A percentile compares a stretch with the other conserved stretches of the same genome.
Conservation (phyloP, 2,888 invertebrate genomes). For the Agrochola litura region DNA sequence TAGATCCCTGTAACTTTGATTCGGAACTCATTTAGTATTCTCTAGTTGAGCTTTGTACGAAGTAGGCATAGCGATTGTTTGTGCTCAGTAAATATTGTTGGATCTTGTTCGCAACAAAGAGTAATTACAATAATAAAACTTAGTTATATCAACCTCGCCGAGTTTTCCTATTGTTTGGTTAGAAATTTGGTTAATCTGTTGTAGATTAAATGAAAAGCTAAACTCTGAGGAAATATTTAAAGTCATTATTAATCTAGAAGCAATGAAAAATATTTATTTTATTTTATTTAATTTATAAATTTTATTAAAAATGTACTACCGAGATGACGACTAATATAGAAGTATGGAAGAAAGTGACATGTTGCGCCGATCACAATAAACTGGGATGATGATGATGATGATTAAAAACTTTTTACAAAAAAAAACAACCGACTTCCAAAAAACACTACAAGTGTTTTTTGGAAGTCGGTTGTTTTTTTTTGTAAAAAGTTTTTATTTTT, state of each 20-base stretch:
- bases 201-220: conserved; percentile 35
- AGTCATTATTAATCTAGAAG: neutral
- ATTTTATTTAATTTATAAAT: neutral
- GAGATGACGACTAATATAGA: no score
- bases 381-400: no score
- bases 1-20: conserved; percentile 49
- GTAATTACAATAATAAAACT: conserved; percentile 59
- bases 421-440: no score
- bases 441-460: no score
- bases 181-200: conserved; percentile 45
- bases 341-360: no score
- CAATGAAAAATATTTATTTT: neutral
- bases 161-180: conserved; percentile 49
- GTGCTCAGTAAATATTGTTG: conserved; percentile 58
- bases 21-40: conserved; percentile 56
- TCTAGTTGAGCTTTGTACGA: conserved; percentile 41
- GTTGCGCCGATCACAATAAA: no score
- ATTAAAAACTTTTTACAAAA: no score
- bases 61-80: conserved; percentile 50
- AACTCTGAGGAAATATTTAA: conserved; percentile 6
- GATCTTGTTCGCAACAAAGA: conserved; percentile 55
- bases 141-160: conserved; percentile 30
- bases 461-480: no score
- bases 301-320: no score
- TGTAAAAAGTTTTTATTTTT: no score